Conservation (phyloP, 2,888 invertebrate genomes). For the Taphrorychus bicolor region DNA sequence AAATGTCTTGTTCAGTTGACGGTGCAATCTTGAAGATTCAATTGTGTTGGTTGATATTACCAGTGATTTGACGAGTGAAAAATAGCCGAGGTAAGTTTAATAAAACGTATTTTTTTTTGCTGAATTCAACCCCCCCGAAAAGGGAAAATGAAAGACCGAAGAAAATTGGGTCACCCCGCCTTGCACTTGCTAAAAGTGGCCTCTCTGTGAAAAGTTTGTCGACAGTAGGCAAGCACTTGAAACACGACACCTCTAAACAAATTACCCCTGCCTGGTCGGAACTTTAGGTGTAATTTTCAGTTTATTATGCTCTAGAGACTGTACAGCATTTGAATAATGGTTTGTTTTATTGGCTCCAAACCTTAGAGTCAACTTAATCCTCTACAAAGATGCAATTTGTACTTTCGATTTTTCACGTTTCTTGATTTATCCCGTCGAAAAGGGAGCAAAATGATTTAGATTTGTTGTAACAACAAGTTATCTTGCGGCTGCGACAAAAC, state of each 20-base stretch:
- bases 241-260: constrained; percentile 27
- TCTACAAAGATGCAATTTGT: background rate
- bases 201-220: constrained; percentile 14
- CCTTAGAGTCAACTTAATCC: background rate
- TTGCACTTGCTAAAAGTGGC: constrained; percentile 16
- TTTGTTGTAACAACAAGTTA: no score
- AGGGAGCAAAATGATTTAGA: no score
- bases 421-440: no score
- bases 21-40: constrained; percentile 1
- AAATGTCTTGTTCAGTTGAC: background rate
- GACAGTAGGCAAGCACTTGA: constrained; percentile 25
- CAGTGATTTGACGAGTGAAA: background rate
- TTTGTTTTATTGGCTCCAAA: constrained; percentile 3
- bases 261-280: constrained; percentile 18
- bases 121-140: constrained; percentile 1
- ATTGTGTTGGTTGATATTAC: background rate
- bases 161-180: constrained; percentile 21
- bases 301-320: constrained; percentile 17
- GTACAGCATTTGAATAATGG: constrained; percentile 9
- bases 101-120: background rate
- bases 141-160: constrained; percentile 10
- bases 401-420: no score
- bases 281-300: constrained; percentile 18
- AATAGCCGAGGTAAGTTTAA: background rate
- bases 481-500: no score